Conservation (phyloP, 2,113 vertebrate species). For the Ciconia boyciana region DNA sequence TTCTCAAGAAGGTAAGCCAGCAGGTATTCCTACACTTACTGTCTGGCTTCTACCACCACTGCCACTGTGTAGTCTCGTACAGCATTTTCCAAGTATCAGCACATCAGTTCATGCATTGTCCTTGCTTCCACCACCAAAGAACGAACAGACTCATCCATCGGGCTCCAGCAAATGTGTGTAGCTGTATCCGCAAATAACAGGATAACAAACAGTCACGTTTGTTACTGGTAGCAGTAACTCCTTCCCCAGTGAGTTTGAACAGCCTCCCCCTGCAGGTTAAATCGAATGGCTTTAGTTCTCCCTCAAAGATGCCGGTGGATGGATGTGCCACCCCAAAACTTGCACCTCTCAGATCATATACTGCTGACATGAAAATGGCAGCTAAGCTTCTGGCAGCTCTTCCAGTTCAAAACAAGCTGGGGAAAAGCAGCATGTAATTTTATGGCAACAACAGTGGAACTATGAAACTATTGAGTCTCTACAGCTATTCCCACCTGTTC, state of each 20-base stretch:
- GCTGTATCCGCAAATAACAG: not conserved
- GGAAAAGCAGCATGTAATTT: not conserved
- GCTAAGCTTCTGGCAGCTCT: not conserved
- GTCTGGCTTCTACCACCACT: not conserved
- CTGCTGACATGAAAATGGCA: not conserved
- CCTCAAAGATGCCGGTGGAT: not conserved
- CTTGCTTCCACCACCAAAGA: not conserved
- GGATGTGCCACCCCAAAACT: not conserved
- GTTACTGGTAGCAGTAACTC: not conserved
- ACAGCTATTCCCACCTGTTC: constrained; percentile 21
- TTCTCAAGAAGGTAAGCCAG: not conserved
- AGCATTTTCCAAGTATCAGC: not conserved
- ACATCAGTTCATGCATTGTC: not conserved
- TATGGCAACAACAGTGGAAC: not conserved
- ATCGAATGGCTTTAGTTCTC: not conserved
- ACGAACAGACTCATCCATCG: fast-evolving
- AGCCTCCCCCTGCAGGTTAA: not conserved
- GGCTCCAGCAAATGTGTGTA: not conserved
- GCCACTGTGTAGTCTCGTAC: not conserved
- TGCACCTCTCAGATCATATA: not conserved
- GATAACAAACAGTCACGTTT: not conserved
- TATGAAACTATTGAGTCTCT: not conserved
- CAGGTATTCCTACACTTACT: not conserved
- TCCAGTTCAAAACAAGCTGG: not conserved
- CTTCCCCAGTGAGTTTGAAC: not conserved